Base-by-base conservation (phyloP, 1,140 invertebrate species). In the Polyergus mexicanus region DNA sequence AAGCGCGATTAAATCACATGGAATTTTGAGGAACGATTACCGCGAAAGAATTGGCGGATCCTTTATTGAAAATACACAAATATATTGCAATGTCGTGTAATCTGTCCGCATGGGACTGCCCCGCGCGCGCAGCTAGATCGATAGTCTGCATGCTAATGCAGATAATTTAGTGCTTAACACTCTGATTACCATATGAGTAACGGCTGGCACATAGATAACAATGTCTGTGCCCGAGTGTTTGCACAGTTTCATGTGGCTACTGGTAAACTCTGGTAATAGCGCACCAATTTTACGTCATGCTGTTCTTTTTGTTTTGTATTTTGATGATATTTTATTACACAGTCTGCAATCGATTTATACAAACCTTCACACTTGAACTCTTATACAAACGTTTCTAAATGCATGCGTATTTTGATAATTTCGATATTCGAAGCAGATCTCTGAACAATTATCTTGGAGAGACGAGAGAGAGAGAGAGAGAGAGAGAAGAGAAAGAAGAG, bases 121-220 rank as follows among this genome's bases (percentile, higher is more conserved):
- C 68, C 65, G 85, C 65, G 72, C 76, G 77, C 76, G 81, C 69
- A 85, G 63, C 77, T 72, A 72, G 88, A 90, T 90, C 86, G 87
- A 89, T 89, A 89, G 88, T 89, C 66, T n/a, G n/a, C 84, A 35
- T 76, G 77, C 83, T 89, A 89, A 89, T 89, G 88, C 87, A 86
- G 88, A 87, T 89, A 89, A 89, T 89, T 89, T 89, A 89, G 88
- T 86, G 88, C 88, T 89, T 85, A 88, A 89, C 87, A 89, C 84
- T 89, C 88, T 89, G 88, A 89, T 89, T 89, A 89, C 87, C 88
- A 89, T 88, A 88, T 86, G 88, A 89, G 78, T 89, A 88, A 89
- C 88, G 88, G 87, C 41, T 88, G 84, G 88, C 78, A 86, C 58
- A 69, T 78, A 88, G 84, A 88, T 89, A 89, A 89, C 84, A 78